phyloP scores from a whole-genome alignment of 35 echinoderm and acorn worm genomes.

The Heliocidaris tuberculata region DNA sequence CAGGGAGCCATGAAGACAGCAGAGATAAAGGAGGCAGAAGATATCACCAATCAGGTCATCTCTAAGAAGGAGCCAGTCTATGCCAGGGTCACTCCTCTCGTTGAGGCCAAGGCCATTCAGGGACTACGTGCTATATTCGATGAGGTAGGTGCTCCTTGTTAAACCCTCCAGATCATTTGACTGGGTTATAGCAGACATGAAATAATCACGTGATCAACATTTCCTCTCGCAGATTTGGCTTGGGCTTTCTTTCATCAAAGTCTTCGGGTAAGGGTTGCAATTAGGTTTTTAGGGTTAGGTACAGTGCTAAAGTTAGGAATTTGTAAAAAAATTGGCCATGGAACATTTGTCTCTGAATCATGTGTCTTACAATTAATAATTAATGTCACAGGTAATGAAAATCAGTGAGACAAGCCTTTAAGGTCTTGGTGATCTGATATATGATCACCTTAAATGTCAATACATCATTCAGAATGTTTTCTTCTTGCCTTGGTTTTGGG shows the following conservation, averaged over 20 bases:
- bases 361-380: no score
- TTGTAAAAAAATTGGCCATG: no score
- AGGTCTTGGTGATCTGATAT: no score
- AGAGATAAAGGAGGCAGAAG: slow-evolving; percentile 79
- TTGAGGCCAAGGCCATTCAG: slow-evolving; percentile 89
- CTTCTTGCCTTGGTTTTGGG: neutral
- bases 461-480: no score
- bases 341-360: no score
- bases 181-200: no score
- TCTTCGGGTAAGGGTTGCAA: neutral
- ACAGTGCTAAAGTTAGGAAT: no score
- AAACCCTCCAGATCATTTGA: neutral
- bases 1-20: slow-evolving; percentile 96
- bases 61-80: slow-evolving; percentile 75
- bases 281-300: no score
- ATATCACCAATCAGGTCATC: slow-evolving; percentile 86
- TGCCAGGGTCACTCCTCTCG: slow-evolving; percentile 84
- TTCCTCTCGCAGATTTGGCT: neutral
- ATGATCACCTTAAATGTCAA: no score
- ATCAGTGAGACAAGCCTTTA: no score
- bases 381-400: no score
- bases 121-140: slow-evolving; percentile 97
- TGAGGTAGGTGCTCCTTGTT: slow-evolving; percentile 65
- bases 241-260: neutral
- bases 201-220: neutral